Percentiles rank a stretch among this genome's conserved stretches.
Evolutionary conservation across 2,113 vertebrate genomes (phyloP).

Genomic region (Otocyon megalotis): DNA sequence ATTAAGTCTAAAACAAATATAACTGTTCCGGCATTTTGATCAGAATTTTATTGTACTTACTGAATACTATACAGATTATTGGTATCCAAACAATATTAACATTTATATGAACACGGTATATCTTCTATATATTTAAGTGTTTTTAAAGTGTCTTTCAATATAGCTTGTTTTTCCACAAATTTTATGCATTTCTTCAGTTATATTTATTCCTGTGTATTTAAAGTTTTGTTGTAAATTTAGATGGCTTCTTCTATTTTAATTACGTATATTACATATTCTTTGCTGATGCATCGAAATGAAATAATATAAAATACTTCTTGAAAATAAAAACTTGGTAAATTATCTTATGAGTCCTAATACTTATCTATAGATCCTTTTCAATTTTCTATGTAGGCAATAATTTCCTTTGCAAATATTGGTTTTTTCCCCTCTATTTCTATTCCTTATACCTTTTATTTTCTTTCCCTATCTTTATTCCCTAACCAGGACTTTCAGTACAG

Average conservation of each 20-base stretch:
- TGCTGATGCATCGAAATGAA: not conserved
- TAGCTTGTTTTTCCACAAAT: slow-evolving; percentile 1
- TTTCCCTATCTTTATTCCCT: not conserved
- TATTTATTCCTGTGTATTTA: not conserved
- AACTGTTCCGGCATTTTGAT: not conserved
- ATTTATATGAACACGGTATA: not conserved
- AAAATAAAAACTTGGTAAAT: not conserved
- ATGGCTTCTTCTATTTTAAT: not conserved
- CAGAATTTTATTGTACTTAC: not conserved
- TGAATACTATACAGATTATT: not conserved
- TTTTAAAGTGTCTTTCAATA: not conserved
- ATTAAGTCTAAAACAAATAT: not conserved
- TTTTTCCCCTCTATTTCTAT: not conserved
- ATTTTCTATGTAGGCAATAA: not conserved
- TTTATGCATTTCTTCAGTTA: not conserved
- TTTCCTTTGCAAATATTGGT: not conserved
- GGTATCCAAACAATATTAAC: not conserved
- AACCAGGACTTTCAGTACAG: not conserved
- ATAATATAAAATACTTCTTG: not conserved
- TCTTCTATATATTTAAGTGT: not conserved
- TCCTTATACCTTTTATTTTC: not conserved
- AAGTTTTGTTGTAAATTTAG: not conserved
- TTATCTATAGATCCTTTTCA: not conserved
- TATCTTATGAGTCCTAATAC: not conserved
- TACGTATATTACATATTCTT: not conserved